A percentile compares a stretch with the other conserved stretches of the same genome.
phyloP scores from a whole-genome alignment of 2,113 vertebrate species.

The Columbina picui region DNA sequence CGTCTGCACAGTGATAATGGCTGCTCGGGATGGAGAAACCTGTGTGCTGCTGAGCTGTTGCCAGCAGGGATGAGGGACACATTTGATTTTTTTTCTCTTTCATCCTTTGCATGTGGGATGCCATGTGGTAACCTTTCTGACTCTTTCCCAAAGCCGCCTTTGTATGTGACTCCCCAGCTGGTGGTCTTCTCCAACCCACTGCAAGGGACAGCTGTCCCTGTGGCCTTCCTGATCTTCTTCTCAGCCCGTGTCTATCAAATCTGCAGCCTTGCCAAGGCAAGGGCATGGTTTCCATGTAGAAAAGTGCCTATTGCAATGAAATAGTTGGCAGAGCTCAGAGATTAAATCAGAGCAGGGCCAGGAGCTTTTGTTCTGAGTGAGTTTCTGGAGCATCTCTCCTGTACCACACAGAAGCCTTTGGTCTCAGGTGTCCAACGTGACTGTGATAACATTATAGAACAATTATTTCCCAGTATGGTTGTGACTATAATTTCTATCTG shows the following conservation, averaged over 20 bases:
- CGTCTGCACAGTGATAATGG: rapidly evolving
- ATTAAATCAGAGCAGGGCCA: neutral
- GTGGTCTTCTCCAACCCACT: neutral
- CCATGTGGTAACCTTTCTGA: neutral
- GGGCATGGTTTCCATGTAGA: neutral
- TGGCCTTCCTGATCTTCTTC: neutral
- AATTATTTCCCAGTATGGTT: rapidly evolving
- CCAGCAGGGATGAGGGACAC: neutral
- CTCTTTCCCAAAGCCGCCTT: neutral
- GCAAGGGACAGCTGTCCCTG: rapidly evolving
- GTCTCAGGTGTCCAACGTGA: rapidly evolving
- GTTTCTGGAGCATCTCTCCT: neutral
- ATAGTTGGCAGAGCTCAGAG: neutral
- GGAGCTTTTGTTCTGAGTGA: neutral
- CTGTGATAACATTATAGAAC: no score
- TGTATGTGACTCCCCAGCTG: neutral
- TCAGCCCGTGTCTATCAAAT: rapidly evolving
- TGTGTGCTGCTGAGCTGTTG: rapidly evolving
- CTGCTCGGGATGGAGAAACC: neutral
- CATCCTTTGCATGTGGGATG: neutral
- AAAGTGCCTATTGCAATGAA: neutral
- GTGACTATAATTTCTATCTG: neutral
- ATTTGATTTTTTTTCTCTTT: neutral
- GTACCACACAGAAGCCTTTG: rapidly evolving
- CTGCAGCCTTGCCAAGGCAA: rapidly evolving